Evolutionary conservation across 2,113 vertebrate species (phyloP).

Genomic region (Stigmatopora nigra): DNA sequence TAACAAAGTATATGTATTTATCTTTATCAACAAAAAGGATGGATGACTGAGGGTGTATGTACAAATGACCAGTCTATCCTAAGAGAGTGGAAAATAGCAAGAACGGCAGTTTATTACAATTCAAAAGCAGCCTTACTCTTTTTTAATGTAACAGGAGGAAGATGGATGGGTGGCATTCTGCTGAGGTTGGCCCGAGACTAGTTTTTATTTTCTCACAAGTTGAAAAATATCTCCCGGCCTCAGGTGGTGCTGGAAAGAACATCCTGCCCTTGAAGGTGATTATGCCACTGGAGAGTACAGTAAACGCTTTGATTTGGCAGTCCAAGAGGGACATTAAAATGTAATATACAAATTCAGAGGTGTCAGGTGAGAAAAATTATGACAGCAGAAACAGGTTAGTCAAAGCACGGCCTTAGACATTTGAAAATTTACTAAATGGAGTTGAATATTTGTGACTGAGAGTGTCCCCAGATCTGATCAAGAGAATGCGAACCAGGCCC

Average conservation of each 20-base stretch:
- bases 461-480: too few relatives aligned
- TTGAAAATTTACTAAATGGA: neutral
- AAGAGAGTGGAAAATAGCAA: neutral
- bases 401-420: neutral
- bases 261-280: slow-evolving; percentile 26
- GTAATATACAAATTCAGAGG: slow-evolving; percentile 9
- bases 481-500: too few relatives aligned
- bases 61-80: neutral
- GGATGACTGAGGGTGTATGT: neutral
- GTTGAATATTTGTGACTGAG: neutral
- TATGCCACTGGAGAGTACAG: slow-evolving; percentile 15
- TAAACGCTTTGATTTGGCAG: slow-evolving; percentile 22
- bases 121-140: neutral
- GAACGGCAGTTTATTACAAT: slow-evolving; percentile 1
- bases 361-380: slow-evolving; percentile 5
- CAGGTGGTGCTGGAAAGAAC: slow-evolving; percentile 25
- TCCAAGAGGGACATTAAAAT: slow-evolving; percentile 14
- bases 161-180: neutral
- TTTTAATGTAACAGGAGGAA: slow-evolving; percentile 9
- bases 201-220: slow-evolving; percentile 35
- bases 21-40: slow-evolving; percentile 18
- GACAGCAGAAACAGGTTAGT: slow-evolving; percentile 1
- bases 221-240: slow-evolving; percentile 27
- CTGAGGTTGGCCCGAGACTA: slow-evolving; percentile 1
- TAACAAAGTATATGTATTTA: slow-evolving; percentile 18